Percentiles rank a stretch among this genome's conserved stretches.
These are phyloP conservation scores for Varanus salvator DNA, from an alignment of 2,113 vertebrate species.

Conservation along the genomic window DNA sequence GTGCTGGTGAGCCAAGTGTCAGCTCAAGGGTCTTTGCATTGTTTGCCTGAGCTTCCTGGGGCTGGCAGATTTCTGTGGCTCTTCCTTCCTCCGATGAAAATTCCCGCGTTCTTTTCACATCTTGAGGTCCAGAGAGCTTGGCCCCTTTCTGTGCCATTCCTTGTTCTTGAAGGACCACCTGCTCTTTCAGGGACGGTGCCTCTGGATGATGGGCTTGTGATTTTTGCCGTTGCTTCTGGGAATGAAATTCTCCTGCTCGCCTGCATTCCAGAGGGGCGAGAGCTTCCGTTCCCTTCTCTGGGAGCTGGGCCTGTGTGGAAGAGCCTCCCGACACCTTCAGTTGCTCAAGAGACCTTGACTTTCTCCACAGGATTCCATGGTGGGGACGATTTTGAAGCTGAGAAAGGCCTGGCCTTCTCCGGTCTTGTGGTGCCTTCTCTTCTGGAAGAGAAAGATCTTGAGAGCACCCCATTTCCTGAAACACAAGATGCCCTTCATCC, in stretches of 20 bases:
- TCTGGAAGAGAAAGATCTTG: background rate
- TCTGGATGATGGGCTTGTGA: background rate
- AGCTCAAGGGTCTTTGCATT: background rate
- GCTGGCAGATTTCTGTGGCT: background rate
- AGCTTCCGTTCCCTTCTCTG: background rate
- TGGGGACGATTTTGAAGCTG: background rate
- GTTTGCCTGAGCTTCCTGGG: background rate
- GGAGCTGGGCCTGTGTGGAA: background rate
- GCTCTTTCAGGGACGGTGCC: background rate
- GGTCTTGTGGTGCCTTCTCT: background rate
- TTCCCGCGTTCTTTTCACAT: background rate
- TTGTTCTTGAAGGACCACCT: background rate
- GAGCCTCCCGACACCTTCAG: background rate
- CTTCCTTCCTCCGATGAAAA: background rate
- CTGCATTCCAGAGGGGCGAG: background rate
- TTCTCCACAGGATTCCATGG: background rate
- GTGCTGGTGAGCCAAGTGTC: background rate
- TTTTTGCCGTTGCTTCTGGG: background rate
- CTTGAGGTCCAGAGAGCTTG: background rate
- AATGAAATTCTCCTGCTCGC: background rate
- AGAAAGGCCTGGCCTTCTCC: background rate
- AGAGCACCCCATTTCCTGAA: background rate
- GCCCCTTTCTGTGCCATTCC: no score
- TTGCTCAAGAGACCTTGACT: conserved; percentile 12
- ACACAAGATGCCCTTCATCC: background rate